phyloP scores from a whole-genome alignment of 1,140 invertebrate genomes.

The Drosophila nikananu region DNA sequence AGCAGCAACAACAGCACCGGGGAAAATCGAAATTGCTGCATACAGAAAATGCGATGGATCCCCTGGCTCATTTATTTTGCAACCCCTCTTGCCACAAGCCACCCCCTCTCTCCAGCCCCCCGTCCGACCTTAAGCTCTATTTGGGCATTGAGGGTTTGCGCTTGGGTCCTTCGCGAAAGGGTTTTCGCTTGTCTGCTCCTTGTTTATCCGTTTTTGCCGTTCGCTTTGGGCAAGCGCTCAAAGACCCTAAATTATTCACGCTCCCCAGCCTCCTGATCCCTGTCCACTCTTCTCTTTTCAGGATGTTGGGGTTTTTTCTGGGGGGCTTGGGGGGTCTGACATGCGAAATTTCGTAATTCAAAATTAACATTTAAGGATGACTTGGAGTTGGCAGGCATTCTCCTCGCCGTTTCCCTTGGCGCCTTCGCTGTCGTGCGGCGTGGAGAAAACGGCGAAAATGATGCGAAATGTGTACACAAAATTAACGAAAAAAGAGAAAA shows the following conservation, averaged over 20 bases:
- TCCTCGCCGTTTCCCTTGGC: conserved; percentile 30
- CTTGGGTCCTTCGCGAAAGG: conserved; percentile 53
- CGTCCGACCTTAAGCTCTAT: conserved; percentile 76
- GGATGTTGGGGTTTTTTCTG: background rate
- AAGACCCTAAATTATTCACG: conserved; percentile 82
- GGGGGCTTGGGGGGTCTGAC: conserved; percentile 48
- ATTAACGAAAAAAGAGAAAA: conserved; percentile 68
- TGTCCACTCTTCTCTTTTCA: background rate
- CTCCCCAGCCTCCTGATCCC: conserved; percentile 14
- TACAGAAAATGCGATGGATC: conserved; percentile 63
- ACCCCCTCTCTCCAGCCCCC: conserved; percentile 11
- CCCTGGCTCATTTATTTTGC: conserved; percentile 55
- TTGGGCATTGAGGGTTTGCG: conserved; percentile 78
- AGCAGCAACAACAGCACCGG: conserved; percentile 33
- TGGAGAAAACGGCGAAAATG: conserved; percentile 50
- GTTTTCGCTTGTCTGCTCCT: conserved; percentile 42
- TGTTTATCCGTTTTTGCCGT: conserved; percentile 41
- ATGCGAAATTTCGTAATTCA: conserved; percentile 81
- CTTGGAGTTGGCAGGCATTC: conserved; percentile 71
- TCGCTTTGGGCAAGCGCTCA: conserved; percentile 64
- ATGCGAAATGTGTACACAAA: conserved; percentile 59
- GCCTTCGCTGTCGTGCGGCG: conserved; percentile 32
- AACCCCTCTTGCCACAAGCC: conserved; percentile 1
- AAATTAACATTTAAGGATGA: conserved; percentile 84
- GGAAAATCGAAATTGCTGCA: conserved; percentile 60